These are phyloP conservation scores for Lepidurus arcticus DNA, from an alignment of 1,140 invertebrate genomes.

Conservation along the genomic window DNA sequence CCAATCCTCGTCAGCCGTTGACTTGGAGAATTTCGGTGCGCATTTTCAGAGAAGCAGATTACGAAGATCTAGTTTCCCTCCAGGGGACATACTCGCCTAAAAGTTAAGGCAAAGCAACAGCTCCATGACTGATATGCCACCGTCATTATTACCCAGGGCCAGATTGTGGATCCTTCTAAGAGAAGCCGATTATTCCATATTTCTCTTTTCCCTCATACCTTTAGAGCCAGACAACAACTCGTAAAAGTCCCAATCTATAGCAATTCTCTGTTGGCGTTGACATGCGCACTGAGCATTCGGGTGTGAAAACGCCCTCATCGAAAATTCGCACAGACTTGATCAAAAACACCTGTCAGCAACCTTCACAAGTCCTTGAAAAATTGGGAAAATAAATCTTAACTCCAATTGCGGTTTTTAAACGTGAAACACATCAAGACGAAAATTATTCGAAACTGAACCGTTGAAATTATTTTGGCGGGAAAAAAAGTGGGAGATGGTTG, in stretches of 20 bases:
- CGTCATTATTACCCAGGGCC: not conserved
- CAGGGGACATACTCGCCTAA: not conserved
- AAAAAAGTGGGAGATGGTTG: not conserved
- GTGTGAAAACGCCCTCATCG: not conserved
- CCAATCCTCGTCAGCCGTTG: not conserved
- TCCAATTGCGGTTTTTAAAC: not conserved
- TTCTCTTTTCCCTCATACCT: not conserved
- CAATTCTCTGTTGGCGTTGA: not conserved
- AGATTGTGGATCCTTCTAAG: not conserved
- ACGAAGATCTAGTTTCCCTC: not conserved
- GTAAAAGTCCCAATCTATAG: slow-evolving; percentile 1
- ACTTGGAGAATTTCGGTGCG: not conserved
- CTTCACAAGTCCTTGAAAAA: too few relatives aligned
- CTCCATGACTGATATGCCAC: not conserved
- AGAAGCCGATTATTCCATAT: not conserved
- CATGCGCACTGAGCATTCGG: not conserved
- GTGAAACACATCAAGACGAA: not conserved
- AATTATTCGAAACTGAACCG: not conserved
- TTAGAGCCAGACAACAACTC: not conserved
- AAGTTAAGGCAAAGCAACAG: not conserved
- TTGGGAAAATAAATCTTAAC: not conserved
- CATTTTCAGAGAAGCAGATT: not conserved
- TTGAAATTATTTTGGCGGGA: not conserved
- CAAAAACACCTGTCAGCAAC: not conserved
- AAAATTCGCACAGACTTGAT: not conserved